Base-by-base conservation (phyloP, 2,888 invertebrate genomes). In the Papilio elwesi region DNA sequence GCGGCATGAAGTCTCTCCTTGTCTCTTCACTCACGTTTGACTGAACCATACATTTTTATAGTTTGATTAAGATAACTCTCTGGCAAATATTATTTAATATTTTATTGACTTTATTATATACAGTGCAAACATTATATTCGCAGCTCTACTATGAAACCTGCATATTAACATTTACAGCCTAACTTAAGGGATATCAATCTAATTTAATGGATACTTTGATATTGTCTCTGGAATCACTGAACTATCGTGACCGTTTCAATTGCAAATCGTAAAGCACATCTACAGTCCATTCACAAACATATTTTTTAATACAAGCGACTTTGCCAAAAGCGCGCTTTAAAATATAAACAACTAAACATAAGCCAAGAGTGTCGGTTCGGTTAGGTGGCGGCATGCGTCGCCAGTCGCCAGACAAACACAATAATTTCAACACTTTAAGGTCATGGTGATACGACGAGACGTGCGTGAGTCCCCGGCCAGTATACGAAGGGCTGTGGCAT, bases 391-490 rank as follows among this genome's bases (percentile, higher is more conserved):
- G 51, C 51, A 71, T 51, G 38, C 38, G 57, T 55, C 55, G 64
- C 68, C 68, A 68, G 57, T 55, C 55, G 64, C 68, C 68, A 68
- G 69, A 75, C 70, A 70, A 52, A 70, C 74, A 63, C 36, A 72
- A 75, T 74, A 57, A 76, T 74, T 77, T 70, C 72, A 71, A 74
- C 75, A 73, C 73, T 74, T 62, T 78, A 79, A 81, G 80, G 79
- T 79, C 80, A 75, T 48, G 73, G 57, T 68, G 74, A 43, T 43
- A 43, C 57, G 74, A 36, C 81, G 83, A 85, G 85, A 88, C 88
- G 84, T 87, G 87, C 87, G 85, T 86, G 84, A 84, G 85, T 83
- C 81, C n/a, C 59, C 36, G 75, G 78, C 88, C 86, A 84, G 72
- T 74, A 6, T 66, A 71, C 36, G 63, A 5, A 76, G 87, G 83